Conservation (phyloP, 2,888 invertebrate genomes). For the Scaptomyza polygonia region DNA sequence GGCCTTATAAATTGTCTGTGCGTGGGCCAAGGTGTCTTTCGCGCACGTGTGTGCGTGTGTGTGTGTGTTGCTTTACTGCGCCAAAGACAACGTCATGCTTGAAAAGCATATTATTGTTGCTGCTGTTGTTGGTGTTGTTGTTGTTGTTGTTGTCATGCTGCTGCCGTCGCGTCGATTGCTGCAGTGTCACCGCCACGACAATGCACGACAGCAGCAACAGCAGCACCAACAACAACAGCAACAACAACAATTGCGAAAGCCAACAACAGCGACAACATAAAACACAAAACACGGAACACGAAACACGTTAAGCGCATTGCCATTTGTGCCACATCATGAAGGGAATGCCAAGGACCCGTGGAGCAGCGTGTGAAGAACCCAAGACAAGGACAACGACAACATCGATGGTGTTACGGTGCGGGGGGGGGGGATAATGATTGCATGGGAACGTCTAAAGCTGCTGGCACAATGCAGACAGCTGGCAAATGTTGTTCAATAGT, state of each 20-base stretch:
- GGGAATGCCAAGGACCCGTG: conserved; percentile 60
- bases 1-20: conserved; percentile 79
- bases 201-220: conserved; percentile 53
- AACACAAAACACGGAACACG: conserved; percentile 70
- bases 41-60: conserved; percentile 5
- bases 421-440: conserved; percentile 8
- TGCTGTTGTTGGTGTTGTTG: conserved; percentile 21
- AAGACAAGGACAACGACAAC: conserved; percentile 28
- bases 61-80: conserved; percentile 9
- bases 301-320: conserved; percentile 78
- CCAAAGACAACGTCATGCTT: conserved; percentile 44
- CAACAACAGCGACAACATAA: conserved; percentile 61
- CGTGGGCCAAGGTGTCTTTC: conserved; percentile 74
- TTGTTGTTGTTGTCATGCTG: conserved; percentile 32
- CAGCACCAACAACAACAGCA: conserved; percentile 30
- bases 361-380: conserved; percentile 46
- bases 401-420: neutral
- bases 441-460: conserved; percentile 69
- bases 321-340: conserved; percentile 75
- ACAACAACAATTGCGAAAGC: conserved; percentile 32
- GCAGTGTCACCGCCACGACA: conserved; percentile 65
- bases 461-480: conserved; percentile 67
- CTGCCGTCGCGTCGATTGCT: conserved; percentile 62
- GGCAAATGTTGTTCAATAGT: conserved; percentile 70
- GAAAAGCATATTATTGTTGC: conserved; percentile 17